Conservation (phyloP, 1,140 invertebrate genomes). For the Lucilia cuprina region DNA sequence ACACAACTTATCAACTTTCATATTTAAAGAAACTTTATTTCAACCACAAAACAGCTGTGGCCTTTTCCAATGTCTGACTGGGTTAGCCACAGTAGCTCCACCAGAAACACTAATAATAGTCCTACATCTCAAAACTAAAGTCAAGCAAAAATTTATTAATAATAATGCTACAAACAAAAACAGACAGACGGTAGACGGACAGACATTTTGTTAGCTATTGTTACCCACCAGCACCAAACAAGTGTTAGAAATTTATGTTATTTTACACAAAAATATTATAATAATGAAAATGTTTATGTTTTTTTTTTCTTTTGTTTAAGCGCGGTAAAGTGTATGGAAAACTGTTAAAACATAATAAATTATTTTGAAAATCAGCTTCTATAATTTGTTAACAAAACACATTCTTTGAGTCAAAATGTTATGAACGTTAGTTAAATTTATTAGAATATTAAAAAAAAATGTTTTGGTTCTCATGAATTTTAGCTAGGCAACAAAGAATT, state of each 20-base stretch:
- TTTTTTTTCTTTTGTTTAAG: background rate
- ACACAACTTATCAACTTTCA: slow-evolving; percentile 7
- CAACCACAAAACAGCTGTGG: background rate
- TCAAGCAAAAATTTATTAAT: background rate
- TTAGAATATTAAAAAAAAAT: background rate
- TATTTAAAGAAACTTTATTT: background rate
- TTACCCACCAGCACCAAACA: slow-evolving; percentile 1
- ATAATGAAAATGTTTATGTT: background rate
- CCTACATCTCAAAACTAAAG: too few relatives aligned
- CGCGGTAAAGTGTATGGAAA: background rate
- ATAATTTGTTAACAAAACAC: background rate
- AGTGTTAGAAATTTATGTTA: slow-evolving; percentile 18
- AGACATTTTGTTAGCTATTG: background rate
- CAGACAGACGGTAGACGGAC: background rate
- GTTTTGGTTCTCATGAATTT: background rate
- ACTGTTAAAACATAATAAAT: background rate
- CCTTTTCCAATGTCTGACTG: background rate
- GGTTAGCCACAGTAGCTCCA: background rate
- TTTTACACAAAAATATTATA: background rate
- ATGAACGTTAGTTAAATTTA: background rate
- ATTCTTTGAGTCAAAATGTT: background rate
- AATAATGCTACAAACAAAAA: background rate
- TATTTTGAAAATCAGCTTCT: background rate
- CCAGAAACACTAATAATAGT: too few relatives aligned
- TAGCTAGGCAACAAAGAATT: background rate